Evolutionary conservation across 2,888 invertebrate genomes (phyloP).

Genomic region (Cheilosia soror): DNA sequence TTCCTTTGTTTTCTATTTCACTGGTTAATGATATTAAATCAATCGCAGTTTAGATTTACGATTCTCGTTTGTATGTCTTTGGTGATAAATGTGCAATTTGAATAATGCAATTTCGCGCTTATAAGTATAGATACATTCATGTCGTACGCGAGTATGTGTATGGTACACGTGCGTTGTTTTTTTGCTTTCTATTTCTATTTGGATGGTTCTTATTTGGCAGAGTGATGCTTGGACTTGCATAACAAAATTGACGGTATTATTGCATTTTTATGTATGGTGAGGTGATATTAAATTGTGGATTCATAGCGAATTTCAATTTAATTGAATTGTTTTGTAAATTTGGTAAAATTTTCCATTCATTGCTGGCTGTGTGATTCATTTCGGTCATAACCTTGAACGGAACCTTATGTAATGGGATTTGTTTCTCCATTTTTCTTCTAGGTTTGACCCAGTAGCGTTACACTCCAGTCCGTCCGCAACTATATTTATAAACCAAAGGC

Average conservation of each 20-base stretch:
- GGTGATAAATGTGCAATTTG: constrained; percentile 46
- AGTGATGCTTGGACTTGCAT: constrained; percentile 36
- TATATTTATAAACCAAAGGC: too few species aligned
- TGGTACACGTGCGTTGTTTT: constrained; percentile 30
- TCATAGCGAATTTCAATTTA: not conserved
- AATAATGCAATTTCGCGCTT: not conserved
- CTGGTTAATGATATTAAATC: constrained; percentile 47
- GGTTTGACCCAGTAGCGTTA: too few species aligned
- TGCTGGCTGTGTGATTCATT: too few species aligned
- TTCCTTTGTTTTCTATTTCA: constrained; percentile 38
- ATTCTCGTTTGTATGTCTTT: constrained; percentile 7
- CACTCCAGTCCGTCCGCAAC: too few species aligned
- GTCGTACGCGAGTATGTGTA: not conserved
- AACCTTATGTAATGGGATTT: too few species aligned
- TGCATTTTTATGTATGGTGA: constrained; percentile 21
- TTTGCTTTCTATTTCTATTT: constrained; percentile 39
- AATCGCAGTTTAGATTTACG: constrained; percentile 60
- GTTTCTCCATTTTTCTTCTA: too few species aligned
- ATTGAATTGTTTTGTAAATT: not conserved
- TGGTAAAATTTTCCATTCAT: not conserved
- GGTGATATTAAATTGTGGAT: not conserved
- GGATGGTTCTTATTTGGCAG: constrained; percentile 39
- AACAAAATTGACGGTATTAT: constrained; percentile 38
- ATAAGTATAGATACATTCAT: not conserved
- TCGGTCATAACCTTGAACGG: too few species aligned